Evolutionary conservation across 2,888 invertebrate genomes (phyloP).

Genomic region (Diachrysia chrysitis): DNA sequence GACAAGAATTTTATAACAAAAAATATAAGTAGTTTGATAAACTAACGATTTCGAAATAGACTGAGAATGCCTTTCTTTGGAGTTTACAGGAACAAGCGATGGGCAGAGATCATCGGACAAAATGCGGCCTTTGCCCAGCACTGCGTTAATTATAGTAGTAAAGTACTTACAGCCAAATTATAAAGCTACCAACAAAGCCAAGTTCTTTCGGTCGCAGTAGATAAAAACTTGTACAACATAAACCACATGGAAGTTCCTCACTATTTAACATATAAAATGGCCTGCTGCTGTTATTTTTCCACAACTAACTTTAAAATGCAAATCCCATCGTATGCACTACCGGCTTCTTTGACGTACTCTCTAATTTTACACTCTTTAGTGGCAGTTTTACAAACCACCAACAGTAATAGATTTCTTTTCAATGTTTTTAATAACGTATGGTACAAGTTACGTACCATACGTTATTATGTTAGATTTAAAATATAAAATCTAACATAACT

Average conservation of each 20-base stretch:
- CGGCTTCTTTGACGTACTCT: constrained; percentile 65
- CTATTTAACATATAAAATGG: constrained; percentile 79
- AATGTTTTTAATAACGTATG: constrained; percentile 28
- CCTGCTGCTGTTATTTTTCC: constrained; percentile 72
- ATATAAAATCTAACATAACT: too few species aligned
- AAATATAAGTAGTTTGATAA: too few species aligned
- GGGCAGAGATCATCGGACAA: too few species aligned
- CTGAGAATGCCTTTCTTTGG: too few species aligned
- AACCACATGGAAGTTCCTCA: constrained; percentile 66
- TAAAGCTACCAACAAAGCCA: constrained; percentile 48
- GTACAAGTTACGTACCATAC: not conserved
- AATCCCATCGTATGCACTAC: constrained; percentile 68
- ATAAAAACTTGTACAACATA: constrained; percentile 71
- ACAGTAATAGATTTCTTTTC: constrained; percentile 30
- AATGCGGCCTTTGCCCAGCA: too few species aligned
- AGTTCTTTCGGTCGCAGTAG: constrained; percentile 51
- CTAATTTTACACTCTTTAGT: constrained; percentile 49
- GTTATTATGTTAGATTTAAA: too few species aligned
- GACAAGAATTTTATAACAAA: too few species aligned
- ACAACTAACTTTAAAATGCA: constrained; percentile 76
- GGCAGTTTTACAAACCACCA: constrained; percentile 39
- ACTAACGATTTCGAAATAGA: too few species aligned
- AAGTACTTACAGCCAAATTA: constrained; percentile 50
- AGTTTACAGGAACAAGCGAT: too few species aligned
- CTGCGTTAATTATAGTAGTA: too few species aligned